A percentile compares a stretch with the other conserved stretches of the same genome.
Conservation (phyloP, 1,140 invertebrate genomes). For the Myzus persicae region DNA sequence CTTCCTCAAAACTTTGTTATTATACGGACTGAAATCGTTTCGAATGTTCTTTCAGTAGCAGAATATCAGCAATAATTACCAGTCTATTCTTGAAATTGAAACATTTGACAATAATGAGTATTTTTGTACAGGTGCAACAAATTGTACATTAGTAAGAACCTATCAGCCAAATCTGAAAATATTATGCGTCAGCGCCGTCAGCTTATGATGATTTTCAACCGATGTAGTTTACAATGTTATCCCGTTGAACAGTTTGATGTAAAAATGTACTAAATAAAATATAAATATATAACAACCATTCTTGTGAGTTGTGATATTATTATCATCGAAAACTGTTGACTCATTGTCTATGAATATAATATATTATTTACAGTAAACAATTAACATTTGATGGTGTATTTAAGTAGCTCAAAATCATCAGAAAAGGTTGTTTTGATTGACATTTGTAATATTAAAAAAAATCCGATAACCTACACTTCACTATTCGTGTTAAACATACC, state of each 20-base stretch:
- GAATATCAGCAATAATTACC: too few relatives aligned
- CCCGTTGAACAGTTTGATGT: not conserved
- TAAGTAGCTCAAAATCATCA: not conserved
- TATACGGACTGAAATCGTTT: not conserved
- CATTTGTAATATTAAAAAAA: not conserved
- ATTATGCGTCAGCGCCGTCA: not conserved
- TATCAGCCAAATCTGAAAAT: not conserved
- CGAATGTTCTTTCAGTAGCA: not conserved
- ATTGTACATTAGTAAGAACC: too few relatives aligned
- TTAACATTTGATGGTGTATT: not conserved
- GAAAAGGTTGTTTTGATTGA: not conserved
- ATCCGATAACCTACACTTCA: not conserved
- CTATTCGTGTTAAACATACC: too few relatives aligned
- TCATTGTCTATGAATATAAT: too few relatives aligned
- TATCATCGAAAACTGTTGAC: not conserved
- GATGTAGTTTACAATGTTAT: not conserved
- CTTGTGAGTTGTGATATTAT: not conserved
- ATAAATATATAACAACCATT: not conserved
- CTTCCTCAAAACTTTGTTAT: not conserved
- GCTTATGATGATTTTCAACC: not conserved
- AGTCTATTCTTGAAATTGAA: not conserved
- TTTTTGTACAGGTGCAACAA: too few relatives aligned
- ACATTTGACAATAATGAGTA: too few relatives aligned
- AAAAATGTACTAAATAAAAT: not conserved
- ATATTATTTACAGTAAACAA: not conserved